Base-by-base conservation (phyloP, 2,797 vertebrate genomes). In the Saxicola maurus region DNA sequence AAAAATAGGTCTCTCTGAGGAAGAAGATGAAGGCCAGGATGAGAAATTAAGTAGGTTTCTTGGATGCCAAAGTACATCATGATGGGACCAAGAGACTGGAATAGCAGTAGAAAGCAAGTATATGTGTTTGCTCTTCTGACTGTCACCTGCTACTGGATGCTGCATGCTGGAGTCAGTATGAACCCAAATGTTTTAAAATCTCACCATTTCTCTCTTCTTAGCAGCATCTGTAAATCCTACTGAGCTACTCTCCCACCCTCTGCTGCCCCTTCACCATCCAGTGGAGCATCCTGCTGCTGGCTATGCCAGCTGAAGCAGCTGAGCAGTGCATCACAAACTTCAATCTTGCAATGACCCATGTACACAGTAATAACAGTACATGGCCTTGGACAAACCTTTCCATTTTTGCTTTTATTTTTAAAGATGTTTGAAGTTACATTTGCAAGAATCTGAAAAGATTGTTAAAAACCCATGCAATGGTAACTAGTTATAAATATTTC, bases 401-500 rank as follows among this genome's bases (percentile, higher is more conserved):
- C 7, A 6, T 45, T 79, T 80, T 91, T 13, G 10, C 27, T 66
- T 75, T 35, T 28, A 4, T 28, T 75, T 76, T 75, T 51, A 62
- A 83, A 75, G 12, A 30, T 17, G 28, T 49, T 33, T 31, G 25
- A 82, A 43, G 35, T 59, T 62, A 30, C 13, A 21, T 13, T 55
- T 19, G 17, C 6, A 73, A 66, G 11, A 86, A 73, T 77, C 53
- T 68, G 59, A 62, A 88, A 69, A 87, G 49, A 64, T 15, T 65
- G 55, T 10, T 12, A 11, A 35, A 35, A 35, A 35, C 35, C 35
- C 23, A 4, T 35, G 60, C 16, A 30, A 5, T 6, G 28, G 51
- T 48, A 62, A 40, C 52, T 33, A 45, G 8, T 73, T 55, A 43
- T 38, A 67, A 56, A 38, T 38, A 77, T 48, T 91, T 81, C 4